phyloP scores from a whole-genome alignment of 2,113 vertebrate genomes.

The Oreotrochilus melanogaster region DNA sequence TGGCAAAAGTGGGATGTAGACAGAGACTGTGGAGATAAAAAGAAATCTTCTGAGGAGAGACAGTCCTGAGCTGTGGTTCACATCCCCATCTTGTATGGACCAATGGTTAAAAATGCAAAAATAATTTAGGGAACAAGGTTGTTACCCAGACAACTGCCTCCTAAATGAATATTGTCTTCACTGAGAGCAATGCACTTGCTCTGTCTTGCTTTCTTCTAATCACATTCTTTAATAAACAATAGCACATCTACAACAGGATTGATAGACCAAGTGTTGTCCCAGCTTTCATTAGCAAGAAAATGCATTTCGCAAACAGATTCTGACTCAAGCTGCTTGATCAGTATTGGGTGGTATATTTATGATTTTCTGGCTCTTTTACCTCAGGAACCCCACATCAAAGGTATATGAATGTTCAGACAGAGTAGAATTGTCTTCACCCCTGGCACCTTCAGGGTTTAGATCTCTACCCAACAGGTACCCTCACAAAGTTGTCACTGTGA shows the following conservation, averaged over 20 bases:
- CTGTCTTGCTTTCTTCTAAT: background rate
- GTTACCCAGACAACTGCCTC: background rate
- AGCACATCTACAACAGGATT: background rate
- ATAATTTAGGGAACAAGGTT: background rate
- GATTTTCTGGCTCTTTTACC: background rate
- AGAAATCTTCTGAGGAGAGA: background rate
- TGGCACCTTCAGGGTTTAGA: background rate
- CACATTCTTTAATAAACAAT: background rate
- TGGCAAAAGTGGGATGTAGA: background rate
- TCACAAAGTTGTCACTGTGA: background rate
- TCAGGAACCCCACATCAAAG: background rate
- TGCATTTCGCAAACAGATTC: background rate
- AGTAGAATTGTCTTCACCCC: background rate
- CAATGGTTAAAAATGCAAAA: background rate
- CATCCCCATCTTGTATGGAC: background rate
- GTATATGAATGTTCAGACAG: background rate
- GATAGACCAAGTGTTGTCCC: background rate
- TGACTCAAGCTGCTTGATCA: background rate
- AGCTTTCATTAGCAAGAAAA: background rate
- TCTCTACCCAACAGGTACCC: background rate
- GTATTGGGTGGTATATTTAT: background rate
- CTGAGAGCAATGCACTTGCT: accelerated
- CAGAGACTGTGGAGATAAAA: background rate
- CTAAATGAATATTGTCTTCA: background rate
- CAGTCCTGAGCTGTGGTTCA: background rate